Evolutionary conservation across 2,888 invertebrate genomes (phyloP).

Genomic region (Arenicola marina): DNA sequence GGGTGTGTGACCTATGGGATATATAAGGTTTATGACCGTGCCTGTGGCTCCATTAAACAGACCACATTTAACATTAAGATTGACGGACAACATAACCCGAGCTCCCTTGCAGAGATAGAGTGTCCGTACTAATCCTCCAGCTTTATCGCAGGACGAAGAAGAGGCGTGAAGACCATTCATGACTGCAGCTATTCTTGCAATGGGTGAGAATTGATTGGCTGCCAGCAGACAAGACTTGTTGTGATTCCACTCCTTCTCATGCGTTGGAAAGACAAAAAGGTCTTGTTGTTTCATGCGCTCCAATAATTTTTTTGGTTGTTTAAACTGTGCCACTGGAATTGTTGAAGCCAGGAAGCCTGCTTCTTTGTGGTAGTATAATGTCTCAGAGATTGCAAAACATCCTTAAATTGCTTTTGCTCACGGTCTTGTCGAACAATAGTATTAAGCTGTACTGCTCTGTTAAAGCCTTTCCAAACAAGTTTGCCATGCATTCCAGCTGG

Average conservation of each 20-base stretch:
- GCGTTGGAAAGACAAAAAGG: not conserved
- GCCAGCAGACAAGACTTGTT: not conserved
- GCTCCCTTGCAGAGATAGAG: not conserved
- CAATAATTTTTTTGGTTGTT: not conserved
- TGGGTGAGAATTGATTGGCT: not conserved
- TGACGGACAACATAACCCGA: not conserved
- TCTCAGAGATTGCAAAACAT: slow-evolving; percentile 11
- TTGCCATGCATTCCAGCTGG: slow-evolving; percentile 30
- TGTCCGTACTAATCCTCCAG: not conserved
- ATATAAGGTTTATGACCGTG: not conserved
- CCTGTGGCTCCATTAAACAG: not conserved
- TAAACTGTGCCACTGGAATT: not conserved
- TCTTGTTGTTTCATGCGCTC: not conserved
- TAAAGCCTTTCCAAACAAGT: slow-evolving; percentile 29
- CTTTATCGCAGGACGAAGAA: not conserved
- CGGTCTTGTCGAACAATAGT: slow-evolving; percentile 22
- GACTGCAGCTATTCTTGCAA: not conserved
- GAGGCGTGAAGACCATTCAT: not conserved
- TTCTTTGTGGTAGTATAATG: not conserved
- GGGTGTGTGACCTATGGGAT: not conserved
- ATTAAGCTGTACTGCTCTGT: slow-evolving; percentile 16
- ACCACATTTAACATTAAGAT: not conserved
- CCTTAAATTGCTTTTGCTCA: slow-evolving; percentile 12
- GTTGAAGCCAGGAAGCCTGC: not conserved
- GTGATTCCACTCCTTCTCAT: not conserved